These are phyloP conservation scores for Gonioctena quinquepunctata DNA, from an alignment of 1,140 invertebrate species.

Conservation along the genomic window DNA sequence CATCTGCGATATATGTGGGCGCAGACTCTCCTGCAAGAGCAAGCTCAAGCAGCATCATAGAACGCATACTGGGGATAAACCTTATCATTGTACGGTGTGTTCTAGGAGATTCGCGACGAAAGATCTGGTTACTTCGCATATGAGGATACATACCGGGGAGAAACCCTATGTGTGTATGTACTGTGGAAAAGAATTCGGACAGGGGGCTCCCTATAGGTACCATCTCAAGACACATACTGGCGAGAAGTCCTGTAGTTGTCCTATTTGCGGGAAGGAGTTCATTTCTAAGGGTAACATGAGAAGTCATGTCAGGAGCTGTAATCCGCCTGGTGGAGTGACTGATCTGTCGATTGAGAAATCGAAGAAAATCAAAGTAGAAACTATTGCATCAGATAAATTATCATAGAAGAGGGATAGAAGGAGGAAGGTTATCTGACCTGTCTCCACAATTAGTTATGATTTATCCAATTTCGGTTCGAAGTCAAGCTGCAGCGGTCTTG, in stretches of 20 bases:
- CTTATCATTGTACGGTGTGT: constrained; percentile 45
- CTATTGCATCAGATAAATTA: not conserved
- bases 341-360: not conserved
- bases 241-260: constrained; percentile 56
- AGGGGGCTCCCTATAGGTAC: constrained; percentile 63
- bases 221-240: constrained; percentile 67
- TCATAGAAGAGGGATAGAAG: too few relatives aligned
- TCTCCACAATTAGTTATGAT: too few relatives aligned
- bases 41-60: constrained; percentile 65
- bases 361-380: not conserved
- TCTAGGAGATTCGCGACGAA: constrained; percentile 48
- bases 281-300: constrained; percentile 36
- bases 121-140: constrained; percentile 45
- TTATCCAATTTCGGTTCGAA: too few relatives aligned
- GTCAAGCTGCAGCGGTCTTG: too few relatives aligned
- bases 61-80: constrained; percentile 50
- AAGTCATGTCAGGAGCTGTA: constrained; percentile 34
- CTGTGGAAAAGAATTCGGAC: constrained; percentile 47
- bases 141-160: constrained; percentile 38
- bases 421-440: too few relatives aligned
- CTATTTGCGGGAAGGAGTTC: constrained; percentile 57
- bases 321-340: not conserved
- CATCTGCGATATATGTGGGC: constrained; percentile 74
- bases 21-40: constrained; percentile 72
- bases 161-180: constrained; percentile 37